A percentile compares a stretch with the other conserved stretches of the same genome.
Conservation (phyloP, 2,113 vertebrate genomes). For the Syrmaticus mikado region DNA sequence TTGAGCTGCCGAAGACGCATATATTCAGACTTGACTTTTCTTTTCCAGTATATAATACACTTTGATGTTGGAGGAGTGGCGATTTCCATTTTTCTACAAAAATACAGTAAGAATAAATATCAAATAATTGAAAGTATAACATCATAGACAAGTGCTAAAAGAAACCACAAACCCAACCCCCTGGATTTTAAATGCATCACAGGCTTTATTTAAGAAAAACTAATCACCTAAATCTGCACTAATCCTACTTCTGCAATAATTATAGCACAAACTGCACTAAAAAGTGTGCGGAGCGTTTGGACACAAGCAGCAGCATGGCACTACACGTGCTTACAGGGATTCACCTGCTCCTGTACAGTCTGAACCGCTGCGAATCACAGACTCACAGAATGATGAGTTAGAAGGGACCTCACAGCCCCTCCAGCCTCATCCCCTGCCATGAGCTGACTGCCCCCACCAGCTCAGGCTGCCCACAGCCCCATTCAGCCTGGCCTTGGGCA, state of each 20-base stretch:
- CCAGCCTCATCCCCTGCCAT: too few species aligned
- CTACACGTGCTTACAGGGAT: too few species aligned
- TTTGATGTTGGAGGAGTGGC: conserved; percentile 77
- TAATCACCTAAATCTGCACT: fast-evolving
- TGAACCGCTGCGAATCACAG: not conserved
- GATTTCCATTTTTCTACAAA: conserved; percentile 78
- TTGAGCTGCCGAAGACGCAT: conserved; percentile 96
- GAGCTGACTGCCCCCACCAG: too few species aligned
- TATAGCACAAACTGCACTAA: not conserved
- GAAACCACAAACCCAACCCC: too few species aligned
- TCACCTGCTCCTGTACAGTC: too few species aligned
- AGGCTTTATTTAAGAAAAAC: not conserved
- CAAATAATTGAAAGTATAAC: fast-evolving
- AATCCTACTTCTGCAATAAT: fast-evolving
- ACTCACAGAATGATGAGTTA: too few species aligned
- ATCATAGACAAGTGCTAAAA: fast-evolving
- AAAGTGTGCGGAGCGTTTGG: not conserved
- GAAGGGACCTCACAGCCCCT: too few species aligned
- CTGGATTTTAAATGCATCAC: fast-evolving
- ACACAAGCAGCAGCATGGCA: not conserved
- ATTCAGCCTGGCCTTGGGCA: too few species aligned
- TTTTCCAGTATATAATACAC: conserved; percentile 91
- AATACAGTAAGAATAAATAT: not conserved
- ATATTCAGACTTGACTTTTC: conserved; percentile 96
- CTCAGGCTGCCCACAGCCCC: too few species aligned